Percentiles rank a stretch among this genome's conserved stretches.
Evolutionary conservation across 2,113 vertebrate species (phyloP).

Genomic region (Saccopteryx bilineata): DNA sequence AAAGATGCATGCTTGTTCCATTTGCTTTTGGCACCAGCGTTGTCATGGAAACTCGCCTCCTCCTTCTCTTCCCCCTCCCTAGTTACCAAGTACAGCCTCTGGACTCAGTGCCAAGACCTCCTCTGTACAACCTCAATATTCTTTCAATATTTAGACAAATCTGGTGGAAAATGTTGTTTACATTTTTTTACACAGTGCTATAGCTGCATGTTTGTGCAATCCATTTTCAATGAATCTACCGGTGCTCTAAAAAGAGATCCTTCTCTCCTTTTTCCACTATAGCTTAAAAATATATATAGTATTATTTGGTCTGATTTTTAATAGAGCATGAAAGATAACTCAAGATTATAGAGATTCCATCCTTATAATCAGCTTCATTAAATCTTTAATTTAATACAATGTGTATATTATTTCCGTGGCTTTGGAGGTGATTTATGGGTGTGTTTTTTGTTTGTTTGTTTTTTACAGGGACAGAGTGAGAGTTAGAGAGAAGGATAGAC

Average conservation of each 20-base stretch:
- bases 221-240: conserved; percentile 75
- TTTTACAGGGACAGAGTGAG: too few species aligned
- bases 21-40: conserved; percentile 88
- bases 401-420: neutral
- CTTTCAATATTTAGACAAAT: conserved; percentile 87
- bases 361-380: neutral
- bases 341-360: conserved; percentile 58
- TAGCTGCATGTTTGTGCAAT: conserved; percentile 68
- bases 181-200: conserved; percentile 73
- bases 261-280: neutral
- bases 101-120: conserved; percentile 86
- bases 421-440: neutral
- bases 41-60: conserved; percentile 90
- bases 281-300: conserved; percentile 26
- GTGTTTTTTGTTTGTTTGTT: too few species aligned
- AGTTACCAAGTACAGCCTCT: conserved; percentile 80
- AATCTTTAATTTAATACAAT: neutral
- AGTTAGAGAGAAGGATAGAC: too few species aligned
- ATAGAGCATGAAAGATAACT: conserved; percentile 61
- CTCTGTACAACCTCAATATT: conserved; percentile 84
- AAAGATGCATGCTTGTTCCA: conserved; percentile 88
- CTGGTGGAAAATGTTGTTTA: conserved; percentile 83
- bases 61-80: conserved; percentile 45
- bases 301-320: conserved; percentile 76
- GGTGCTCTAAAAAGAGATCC: conserved; percentile 49